Evolutionary conservation across 2,113 vertebrate species (phyloP).

Genomic region (Pachypanchax playfairii): DNA sequence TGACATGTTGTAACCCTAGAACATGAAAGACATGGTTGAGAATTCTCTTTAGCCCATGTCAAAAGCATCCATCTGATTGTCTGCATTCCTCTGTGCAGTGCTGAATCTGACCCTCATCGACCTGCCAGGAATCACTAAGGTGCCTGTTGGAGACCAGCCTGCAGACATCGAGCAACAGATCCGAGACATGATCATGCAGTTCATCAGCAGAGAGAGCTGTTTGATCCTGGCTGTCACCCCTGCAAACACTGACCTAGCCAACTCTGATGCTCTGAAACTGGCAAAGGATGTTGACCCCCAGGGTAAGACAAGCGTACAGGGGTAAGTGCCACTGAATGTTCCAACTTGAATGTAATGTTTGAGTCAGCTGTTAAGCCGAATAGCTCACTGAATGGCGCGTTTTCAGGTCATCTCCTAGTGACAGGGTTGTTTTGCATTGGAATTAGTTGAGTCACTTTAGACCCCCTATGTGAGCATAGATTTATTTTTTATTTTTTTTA

Average conservation of each 20-base stretch:
- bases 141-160: conserved; percentile 95
- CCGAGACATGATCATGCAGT: conserved; percentile 96
- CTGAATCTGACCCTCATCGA: conserved; percentile 94
- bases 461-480: no score
- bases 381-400: neutral
- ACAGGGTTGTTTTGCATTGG: neutral
- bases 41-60: neutral
- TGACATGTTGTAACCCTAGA: no score
- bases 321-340: neutral
- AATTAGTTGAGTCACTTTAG: no score
- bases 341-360: neutral
- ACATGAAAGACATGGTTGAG: no score
- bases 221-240: conserved; percentile 93
- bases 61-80: neutral
- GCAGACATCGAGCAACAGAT: conserved; percentile 93
- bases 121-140: conserved; percentile 93
- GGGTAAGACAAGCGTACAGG: conserved; percentile 77
- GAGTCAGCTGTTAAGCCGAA: neutral
- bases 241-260: conserved; percentile 93
- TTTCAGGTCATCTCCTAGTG: neutral
- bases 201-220: conserved; percentile 91
- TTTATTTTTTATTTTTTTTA: no score
- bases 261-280: conserved; percentile 93
- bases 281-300: conserved; percentile 94
- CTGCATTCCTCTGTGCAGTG: conserved; percentile 74